Conservation (phyloP, 2,113 vertebrate species). For the Hypanus sabinus region DNA sequence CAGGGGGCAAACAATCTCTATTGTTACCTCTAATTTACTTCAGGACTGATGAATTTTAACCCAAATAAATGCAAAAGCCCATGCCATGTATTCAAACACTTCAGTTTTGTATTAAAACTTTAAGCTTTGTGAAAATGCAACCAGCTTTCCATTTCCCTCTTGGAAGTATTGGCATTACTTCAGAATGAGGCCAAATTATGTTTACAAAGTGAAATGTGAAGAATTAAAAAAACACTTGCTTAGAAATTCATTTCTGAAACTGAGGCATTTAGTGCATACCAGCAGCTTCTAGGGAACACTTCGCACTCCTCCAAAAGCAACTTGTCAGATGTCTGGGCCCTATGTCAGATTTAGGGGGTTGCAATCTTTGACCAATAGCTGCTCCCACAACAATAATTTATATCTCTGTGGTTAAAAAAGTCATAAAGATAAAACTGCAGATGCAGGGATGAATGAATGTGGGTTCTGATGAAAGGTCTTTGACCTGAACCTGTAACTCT, state of each 20-base stretch:
- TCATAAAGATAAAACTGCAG: no score
- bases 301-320: neutral
- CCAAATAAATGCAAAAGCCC: neutral
- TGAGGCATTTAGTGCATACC: neutral
- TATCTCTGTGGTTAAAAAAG: no score
- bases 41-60: neutral
- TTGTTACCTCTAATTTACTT: neutral
- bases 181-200: neutral
- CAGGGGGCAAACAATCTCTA: neutral
- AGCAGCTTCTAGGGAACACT: neutral
- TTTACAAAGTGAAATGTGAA: neutral
- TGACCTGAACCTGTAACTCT: no score
- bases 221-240: neutral
- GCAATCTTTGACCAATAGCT: neutral
- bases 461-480: no score
- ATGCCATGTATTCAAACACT: neutral
- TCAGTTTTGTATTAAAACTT: neutral
- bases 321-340: neutral
- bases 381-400: no score
- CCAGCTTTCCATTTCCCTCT: neutral
- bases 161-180: neutral
- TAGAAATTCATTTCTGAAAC: neutral
- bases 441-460: no score
- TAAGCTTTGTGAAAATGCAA: neutral
- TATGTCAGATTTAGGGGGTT: no score